Evolutionary conservation across 2,888 invertebrate genomes (phyloP), one percentile per base, ranked within the genome.

Genomic region (Mesochorus sp.): DNA sequence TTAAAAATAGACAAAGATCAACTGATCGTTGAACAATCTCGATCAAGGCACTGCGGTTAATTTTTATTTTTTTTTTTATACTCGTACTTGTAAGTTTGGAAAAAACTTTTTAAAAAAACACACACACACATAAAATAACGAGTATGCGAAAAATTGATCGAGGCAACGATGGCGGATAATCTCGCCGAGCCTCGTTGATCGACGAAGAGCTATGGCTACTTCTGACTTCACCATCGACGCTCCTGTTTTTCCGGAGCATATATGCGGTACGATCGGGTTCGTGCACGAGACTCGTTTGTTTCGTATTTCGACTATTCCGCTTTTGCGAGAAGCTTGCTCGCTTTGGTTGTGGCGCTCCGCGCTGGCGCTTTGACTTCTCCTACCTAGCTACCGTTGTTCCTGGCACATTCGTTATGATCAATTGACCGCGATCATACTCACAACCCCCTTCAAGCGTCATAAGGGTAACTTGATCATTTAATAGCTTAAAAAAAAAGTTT

Each of bases 251-350:
- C n/a, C 76, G 70, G 71, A 85, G 84, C 83, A 82, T 86, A 85
- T 85, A 84, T 83, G 85, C 82, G 80, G 42, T 44, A 67, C 83
- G 83, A 86, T 85, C 84, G 85, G 85, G 84, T 85, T 84, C 85
- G 79, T 76, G 82, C 74, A 76, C 83, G 83, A 80, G 83, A 81
- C 83, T 84, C 85, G 82, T 84, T 86, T 89, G 86, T 89, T 89
- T 90, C 88, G 86, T 87, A 89, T 86, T 89, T 89, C 88, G 85
- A 82, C 84, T 89, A 85, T 89, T 88, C 84, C 85, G 88, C 87
- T 47, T 37, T 47, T 37, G 87, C 72, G 34, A 37, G 34, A 10
- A 31, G 34, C 57, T 24, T 14, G 12, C 47, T 19, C 44, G 28
- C 19, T 28, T 34, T 37, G 51, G 3, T n/a, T 26, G 76, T 71